Evolutionary conservation across 2,113 vertebrate species (phyloP).

Genomic region (Oryzias melastigma): DNA sequence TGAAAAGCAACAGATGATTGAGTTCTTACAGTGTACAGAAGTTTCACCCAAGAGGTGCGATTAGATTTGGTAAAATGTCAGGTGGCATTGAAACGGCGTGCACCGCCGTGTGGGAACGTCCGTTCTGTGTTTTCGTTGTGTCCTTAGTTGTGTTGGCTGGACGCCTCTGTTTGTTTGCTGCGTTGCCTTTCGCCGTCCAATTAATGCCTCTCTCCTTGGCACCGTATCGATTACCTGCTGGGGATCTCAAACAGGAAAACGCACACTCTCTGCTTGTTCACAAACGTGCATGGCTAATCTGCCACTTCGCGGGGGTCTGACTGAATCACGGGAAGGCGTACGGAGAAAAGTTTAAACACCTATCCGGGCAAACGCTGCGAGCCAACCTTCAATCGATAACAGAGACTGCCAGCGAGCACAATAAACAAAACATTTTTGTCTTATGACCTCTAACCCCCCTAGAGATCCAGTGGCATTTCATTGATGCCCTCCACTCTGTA

Average conservation of each 20-base stretch:
- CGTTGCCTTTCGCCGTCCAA: conserved; percentile 46
- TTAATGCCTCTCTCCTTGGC: conserved; percentile 47
- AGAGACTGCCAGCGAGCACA: conserved; percentile 29
- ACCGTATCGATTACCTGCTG: conserved; percentile 61
- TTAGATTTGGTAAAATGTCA: conserved; percentile 63
- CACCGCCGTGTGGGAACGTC: conserved; percentile 58
- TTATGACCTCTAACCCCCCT: conserved; percentile 68
- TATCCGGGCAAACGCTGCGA: too few relatives aligned
- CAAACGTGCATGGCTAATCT: conserved; percentile 32
- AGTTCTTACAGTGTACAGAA: conserved; percentile 69
- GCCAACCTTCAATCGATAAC: conserved; percentile 45
- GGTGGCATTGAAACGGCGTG: conserved; percentile 65
- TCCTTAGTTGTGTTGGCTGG: conserved; percentile 44
- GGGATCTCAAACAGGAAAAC: conserved; percentile 48
- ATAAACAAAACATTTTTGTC: conserved; percentile 57
- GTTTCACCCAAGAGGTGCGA: conserved; percentile 63
- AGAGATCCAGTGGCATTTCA: conserved; percentile 65
- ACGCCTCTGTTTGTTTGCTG: conserved; percentile 48
- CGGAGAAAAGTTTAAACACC: too few relatives aligned
- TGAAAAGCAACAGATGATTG: conserved; percentile 64
- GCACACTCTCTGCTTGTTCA: conserved; percentile 31
- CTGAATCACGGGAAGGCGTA: too few relatives aligned
- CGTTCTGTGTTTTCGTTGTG: conserved; percentile 52
- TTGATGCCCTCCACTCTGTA: conserved; percentile 43
- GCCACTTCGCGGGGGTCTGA: neutral